These are phyloP conservation scores for Drosophila pseudoananassae DNA, from an alignment of 1,140 invertebrate genomes.

Conservation along the genomic window DNA sequence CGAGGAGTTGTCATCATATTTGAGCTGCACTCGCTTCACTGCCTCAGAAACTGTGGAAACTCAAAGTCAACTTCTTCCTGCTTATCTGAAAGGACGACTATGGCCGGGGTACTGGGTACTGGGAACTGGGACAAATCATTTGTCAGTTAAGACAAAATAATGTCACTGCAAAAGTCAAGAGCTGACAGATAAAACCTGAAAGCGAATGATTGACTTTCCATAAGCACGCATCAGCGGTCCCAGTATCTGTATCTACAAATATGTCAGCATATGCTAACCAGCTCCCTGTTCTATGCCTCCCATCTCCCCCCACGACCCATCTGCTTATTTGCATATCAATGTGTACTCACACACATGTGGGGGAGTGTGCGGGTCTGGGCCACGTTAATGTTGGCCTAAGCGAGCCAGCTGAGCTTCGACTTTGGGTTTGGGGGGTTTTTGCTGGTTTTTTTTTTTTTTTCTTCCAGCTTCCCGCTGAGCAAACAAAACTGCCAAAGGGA, in stretches of 20 bases:
- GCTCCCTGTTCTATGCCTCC: not conserved
- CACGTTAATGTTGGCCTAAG: slow-evolving; percentile 35
- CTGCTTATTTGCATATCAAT: slow-evolving; percentile 74
- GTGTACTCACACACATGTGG: slow-evolving; percentile 22
- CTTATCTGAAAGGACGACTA: slow-evolving; percentile 24
- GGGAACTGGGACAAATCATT: slow-evolving; percentile 60
- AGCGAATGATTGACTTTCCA: slow-evolving; percentile 77
- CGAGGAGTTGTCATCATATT: slow-evolving; percentile 52
- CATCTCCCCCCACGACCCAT: too few relatives aligned
- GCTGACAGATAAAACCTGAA: slow-evolving; percentile 67
- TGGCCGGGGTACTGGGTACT: not conserved
- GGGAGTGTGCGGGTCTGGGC: not conserved
- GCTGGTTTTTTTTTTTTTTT: not conserved
- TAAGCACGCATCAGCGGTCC: slow-evolving; percentile 61
- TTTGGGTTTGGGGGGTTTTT: not conserved
- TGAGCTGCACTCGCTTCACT: slow-evolving; percentile 56
- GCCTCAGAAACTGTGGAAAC: slow-evolving; percentile 25
- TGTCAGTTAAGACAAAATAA: slow-evolving; percentile 75
- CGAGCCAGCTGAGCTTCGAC: slow-evolving; percentile 26
- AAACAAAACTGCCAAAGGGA: slow-evolving; percentile 1
- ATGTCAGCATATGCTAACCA: slow-evolving; percentile 20
- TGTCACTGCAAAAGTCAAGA: slow-evolving; percentile 51
- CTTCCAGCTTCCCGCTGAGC: slow-evolving; percentile 10
- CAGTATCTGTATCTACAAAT: slow-evolving; percentile 20
- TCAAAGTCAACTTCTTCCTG: slow-evolving; percentile 24